Conservation (phyloP, 2,888 invertebrate genomes). For the Drosophila lutescens region DNA sequence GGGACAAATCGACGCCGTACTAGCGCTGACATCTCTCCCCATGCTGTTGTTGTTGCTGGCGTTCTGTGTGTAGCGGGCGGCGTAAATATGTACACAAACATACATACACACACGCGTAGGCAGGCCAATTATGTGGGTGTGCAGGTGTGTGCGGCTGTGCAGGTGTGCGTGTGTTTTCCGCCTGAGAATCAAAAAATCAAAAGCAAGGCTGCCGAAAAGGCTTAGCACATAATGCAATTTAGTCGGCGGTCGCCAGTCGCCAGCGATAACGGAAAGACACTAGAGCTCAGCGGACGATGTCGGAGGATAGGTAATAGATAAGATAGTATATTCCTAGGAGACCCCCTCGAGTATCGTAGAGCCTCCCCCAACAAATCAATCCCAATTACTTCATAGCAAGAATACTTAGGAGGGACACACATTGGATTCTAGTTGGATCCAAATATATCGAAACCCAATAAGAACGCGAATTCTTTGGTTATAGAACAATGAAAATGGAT, state of each 20-base stretch:
- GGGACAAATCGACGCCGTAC: constrained; percentile 76
- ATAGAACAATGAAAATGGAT: no score
- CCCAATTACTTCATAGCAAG: background rate
- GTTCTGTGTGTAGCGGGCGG: constrained; percentile 61
- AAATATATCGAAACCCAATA: no score
- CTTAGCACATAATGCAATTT: constrained; percentile 79
- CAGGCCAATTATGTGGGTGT: constrained; percentile 43
- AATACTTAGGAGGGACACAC: no score
- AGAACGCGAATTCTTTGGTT: background rate
- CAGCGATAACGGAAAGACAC: constrained; percentile 36
- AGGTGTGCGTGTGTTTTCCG: constrained; percentile 39
- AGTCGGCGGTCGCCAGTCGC: constrained; percentile 51
- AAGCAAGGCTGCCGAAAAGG: constrained; percentile 70
- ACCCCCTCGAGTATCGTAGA: background rate
- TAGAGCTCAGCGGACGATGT: constrained; percentile 24
- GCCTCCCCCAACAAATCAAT: background rate
- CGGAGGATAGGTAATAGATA: constrained; percentile 43
- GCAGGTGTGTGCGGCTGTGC: constrained; percentile 14
- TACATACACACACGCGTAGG: constrained; percentile 50
- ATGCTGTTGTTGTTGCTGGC: constrained; percentile 39
- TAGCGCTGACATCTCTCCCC: constrained; percentile 28
- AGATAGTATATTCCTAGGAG: background rate
- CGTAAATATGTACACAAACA: constrained; percentile 60
- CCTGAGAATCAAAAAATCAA: constrained; percentile 64
- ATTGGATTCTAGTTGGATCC: no score